A percentile compares a stretch with the other conserved stretches of the same genome.
phyloP scores from a whole-genome alignment of 2,888 invertebrate species.

The Ctenicera cuprea region DNA sequence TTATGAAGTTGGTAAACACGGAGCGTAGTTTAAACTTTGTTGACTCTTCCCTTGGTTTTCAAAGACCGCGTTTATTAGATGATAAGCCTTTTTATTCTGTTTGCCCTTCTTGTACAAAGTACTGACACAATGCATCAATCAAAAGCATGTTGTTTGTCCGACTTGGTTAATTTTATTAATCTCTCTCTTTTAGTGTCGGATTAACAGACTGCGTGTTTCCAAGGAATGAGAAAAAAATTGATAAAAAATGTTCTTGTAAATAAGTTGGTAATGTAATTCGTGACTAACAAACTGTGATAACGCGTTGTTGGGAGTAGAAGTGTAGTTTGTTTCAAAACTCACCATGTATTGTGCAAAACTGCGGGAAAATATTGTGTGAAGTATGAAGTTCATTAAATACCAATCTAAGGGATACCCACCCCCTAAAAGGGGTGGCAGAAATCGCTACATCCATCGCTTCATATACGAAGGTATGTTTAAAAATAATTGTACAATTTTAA shows the following conservation, averaged over 20 bases:
- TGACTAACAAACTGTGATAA: constrained; percentile 48
- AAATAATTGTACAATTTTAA: neutral
- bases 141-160: constrained; percentile 12
- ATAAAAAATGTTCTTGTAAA: constrained; percentile 20
- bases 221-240: constrained; percentile 35
- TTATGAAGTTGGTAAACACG: constrained; percentile 32
- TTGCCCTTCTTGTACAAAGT: neutral
- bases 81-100: constrained; percentile 8
- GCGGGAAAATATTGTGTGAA: constrained; percentile 9
- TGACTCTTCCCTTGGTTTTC: constrained; percentile 24
- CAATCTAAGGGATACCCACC: constrained; percentile 45
- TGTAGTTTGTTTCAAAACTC: neutral
- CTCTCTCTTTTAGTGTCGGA: constrained; percentile 23
- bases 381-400: constrained; percentile 48
- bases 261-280: constrained; percentile 36
- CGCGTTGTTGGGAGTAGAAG: neutral
- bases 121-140: constrained; percentile 40
- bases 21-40: constrained; percentile 27
- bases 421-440: constrained; percentile 33
- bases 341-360: neutral
- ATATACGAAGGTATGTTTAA: constrained; percentile 45
- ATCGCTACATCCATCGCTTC: constrained; percentile 38
- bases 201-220: constrained; percentile 44
- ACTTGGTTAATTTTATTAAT: constrained; percentile 23
- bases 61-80: constrained; percentile 5